Conservation (phyloP, 2,888 invertebrate genomes). For the Ectobius pallidus region DNA sequence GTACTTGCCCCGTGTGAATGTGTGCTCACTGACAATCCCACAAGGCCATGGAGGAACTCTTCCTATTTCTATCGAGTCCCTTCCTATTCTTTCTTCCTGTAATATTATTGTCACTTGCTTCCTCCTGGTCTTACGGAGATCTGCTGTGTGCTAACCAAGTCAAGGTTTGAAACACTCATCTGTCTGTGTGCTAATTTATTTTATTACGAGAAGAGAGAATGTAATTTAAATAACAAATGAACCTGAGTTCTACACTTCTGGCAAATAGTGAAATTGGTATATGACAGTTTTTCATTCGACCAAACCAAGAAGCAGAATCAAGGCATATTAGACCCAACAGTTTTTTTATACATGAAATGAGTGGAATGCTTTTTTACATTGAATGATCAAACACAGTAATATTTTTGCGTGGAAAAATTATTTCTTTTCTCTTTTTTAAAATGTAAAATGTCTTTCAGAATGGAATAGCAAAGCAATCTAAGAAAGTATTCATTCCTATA, state of each 20-base stretch:
- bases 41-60: constrained; percentile 20
- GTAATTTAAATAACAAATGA: constrained; percentile 37
- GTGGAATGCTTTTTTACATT: constrained; percentile 35
- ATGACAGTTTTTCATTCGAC: constrained; percentile 24
- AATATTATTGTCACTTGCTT: background rate
- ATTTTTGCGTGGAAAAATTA: constrained; percentile 39
- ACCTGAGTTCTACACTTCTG: constrained; percentile 32
- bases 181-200: constrained; percentile 43
- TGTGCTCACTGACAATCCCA: background rate
- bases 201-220: constrained; percentile 41
- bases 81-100: constrained; percentile 7
- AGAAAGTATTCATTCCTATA: constrained; percentile 19
- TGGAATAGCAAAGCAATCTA: constrained; percentile 38
- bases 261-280: constrained; percentile 16
- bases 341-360: constrained; percentile 36
- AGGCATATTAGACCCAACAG: constrained; percentile 12
- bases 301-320: constrained; percentile 21
- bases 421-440: constrained; percentile 35
- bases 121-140: constrained; percentile 22
- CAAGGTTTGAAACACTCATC: constrained; percentile 35
- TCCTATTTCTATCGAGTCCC: background rate
- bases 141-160: constrained; percentile 17
- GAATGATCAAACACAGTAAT: constrained; percentile 41
- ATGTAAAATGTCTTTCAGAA: constrained; percentile 43
- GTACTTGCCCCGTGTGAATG: constrained; percentile 18